phyloP scores from a whole-genome alignment of 2,113 vertebrate species.

The Scomber colias region DNA sequence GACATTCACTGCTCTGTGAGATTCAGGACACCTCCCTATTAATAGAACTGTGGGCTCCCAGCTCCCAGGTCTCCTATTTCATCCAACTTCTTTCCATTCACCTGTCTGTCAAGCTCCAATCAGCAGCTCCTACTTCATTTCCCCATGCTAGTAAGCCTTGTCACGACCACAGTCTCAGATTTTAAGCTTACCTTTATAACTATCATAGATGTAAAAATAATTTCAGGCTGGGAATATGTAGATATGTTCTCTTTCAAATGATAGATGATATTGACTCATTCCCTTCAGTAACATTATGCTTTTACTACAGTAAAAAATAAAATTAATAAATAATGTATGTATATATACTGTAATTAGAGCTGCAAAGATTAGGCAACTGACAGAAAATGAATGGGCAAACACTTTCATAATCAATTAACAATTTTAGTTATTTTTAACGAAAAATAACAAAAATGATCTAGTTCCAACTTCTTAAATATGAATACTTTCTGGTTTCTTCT shows the following conservation, averaged over 20 bases:
- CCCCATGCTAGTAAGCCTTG: background rate
- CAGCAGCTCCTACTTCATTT: background rate
- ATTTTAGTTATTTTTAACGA: too few species aligned
- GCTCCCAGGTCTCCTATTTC: slow-evolving; percentile 69
- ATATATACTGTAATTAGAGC: too few species aligned
- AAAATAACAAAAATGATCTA: too few species aligned
- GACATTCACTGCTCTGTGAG: slow-evolving; percentile 53
- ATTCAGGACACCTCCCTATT: slow-evolving; percentile 72
- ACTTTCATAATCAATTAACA: too few species aligned
- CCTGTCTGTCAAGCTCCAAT: slow-evolving; percentile 37
- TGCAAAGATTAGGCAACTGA: too few species aligned
- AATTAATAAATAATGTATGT: too few species aligned
- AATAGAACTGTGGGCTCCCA: slow-evolving; percentile 64
- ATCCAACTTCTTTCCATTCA: slow-evolving; percentile 49
- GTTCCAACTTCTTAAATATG: too few species aligned
- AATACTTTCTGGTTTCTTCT: too few species aligned
- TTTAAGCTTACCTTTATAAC: background rate
- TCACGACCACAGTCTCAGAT: background rate
- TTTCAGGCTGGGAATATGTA: background rate
- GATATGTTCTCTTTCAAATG: background rate
- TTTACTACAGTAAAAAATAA: too few species aligned
- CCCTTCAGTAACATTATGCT: background rate
- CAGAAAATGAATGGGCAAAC: too few species aligned
- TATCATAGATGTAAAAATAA: background rate
- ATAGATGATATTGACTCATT: background rate